Evolutionary conservation across 2,797 vertebrate species (phyloP).

Genomic region (Epinephelus malabaricus): DNA sequence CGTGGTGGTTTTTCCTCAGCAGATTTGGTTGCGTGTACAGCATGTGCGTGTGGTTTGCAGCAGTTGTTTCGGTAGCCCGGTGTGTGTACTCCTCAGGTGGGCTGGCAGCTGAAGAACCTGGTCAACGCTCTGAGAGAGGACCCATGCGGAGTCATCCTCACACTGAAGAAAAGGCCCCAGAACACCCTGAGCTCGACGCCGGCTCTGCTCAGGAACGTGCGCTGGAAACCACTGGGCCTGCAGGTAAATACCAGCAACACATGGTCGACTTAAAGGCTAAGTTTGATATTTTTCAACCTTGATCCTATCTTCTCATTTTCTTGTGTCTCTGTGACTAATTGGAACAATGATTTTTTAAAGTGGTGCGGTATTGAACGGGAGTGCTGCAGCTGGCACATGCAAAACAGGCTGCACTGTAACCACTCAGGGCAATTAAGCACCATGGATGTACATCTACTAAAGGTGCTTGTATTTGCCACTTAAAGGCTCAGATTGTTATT

Average conservation of each 20-base stretch:
- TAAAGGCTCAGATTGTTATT: too few relatives aligned
- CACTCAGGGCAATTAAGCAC: too few relatives aligned
- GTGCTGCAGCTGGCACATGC: too few relatives aligned
- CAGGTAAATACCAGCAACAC: slow-evolving; percentile 83
- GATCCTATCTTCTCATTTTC: too few relatives aligned
- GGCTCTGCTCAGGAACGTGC: slow-evolving; percentile 91
- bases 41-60: slow-evolving; percentile 26
- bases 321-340: too few relatives aligned
- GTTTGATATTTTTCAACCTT: too few relatives aligned
- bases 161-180: slow-evolving; percentile 92
- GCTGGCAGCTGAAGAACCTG: slow-evolving; percentile 94
- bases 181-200: slow-evolving; percentile 92
- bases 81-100: slow-evolving; percentile 85
- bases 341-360: too few relatives aligned
- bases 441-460: too few relatives aligned
- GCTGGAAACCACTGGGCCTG: slow-evolving; percentile 93
- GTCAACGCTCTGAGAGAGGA: slow-evolving; percentile 92
- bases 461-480: too few relatives aligned
- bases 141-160: slow-evolving; percentile 92
- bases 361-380: too few relatives aligned
- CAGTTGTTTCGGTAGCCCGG: slow-evolving; percentile 37
- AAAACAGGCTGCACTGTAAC: too few relatives aligned
- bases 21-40: not conserved
- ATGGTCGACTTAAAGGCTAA: not conserved
- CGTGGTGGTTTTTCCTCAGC: slow-evolving; percentile 17